phyloP scores from a whole-genome alignment of 1,140 invertebrate species.

The Rhizoglyphus robini region DNA sequence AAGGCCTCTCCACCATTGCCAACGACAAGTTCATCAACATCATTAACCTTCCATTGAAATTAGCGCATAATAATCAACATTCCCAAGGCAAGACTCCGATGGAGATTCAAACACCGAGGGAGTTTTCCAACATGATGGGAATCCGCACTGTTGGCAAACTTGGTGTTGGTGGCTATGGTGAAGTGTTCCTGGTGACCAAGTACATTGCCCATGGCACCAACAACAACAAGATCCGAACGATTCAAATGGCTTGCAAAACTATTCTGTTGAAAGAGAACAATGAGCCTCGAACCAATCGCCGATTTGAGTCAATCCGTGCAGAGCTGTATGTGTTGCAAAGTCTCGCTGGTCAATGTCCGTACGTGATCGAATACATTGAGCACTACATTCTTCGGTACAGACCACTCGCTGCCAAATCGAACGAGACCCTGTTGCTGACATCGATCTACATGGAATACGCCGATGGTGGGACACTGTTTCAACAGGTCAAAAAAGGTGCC shows the following conservation, averaged over 20 bases:
- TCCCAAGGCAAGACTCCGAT: neutral
- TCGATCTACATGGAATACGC: neutral
- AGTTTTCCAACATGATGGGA: neutral
- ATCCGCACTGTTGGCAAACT: neutral
- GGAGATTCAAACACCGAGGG: neutral
- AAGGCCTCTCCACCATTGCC: neutral
- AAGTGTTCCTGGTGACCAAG: neutral
- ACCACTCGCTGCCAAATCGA: neutral
- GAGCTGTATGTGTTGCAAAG: slow-evolving; percentile 1
- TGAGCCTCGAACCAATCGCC: neutral
- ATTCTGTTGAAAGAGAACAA: neutral
- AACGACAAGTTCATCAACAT: neutral
- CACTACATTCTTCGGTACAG: neutral
- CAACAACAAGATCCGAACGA: neutral
- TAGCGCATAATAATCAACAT: neutral
- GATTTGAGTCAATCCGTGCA: neutral
- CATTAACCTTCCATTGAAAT: neutral
- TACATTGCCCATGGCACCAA: neutral
- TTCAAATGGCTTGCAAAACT: neutral
- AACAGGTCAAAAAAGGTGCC: neutral
- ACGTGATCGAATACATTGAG: neutral
- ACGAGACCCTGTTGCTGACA: neutral
- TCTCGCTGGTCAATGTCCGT: neutral
- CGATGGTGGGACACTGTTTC: neutral
- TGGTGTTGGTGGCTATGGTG: neutral